These are phyloP conservation scores for Nemotelus pantherinus DNA, from an alignment of 2,888 invertebrate genomes.

Conservation along the genomic window DNA sequence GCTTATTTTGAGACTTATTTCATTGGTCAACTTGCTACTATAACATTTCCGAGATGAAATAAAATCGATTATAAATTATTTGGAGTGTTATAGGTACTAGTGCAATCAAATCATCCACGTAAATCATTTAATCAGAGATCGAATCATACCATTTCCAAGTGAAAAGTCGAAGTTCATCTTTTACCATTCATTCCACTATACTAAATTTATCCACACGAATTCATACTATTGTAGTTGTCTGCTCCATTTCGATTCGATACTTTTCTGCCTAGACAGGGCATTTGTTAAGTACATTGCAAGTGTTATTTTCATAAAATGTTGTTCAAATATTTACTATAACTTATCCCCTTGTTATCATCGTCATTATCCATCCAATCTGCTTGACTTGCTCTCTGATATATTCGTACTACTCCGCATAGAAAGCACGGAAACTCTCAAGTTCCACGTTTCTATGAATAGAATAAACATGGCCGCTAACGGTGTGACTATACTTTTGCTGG, in stretches of 20 bases:
- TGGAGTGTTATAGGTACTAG: too few species aligned
- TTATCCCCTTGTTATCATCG: constrained; percentile 47
- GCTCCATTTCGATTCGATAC: neutral
- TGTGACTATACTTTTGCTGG: constrained; percentile 8
- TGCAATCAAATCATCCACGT: too few species aligned
- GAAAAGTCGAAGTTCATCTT: too few species aligned
- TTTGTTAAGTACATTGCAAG: constrained; percentile 37
- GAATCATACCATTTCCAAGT: too few species aligned
- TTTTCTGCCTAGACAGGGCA: constrained; percentile 2
- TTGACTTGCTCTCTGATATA: constrained; percentile 31
- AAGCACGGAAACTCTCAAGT: constrained; percentile 19
- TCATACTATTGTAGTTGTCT: neutral
- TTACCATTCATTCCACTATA: too few species aligned
- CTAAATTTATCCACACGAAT: too few species aligned
- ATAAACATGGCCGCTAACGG: constrained; percentile 40
- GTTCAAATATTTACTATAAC: constrained; percentile 43
- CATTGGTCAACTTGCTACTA: too few species aligned
- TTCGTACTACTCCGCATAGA: neutral
- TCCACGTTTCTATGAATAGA: constrained; percentile 37
- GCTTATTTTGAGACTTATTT: too few species aligned
- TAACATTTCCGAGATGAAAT: too few species aligned
- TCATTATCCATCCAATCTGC: constrained; percentile 35
- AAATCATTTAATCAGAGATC: too few species aligned
- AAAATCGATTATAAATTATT: too few species aligned
- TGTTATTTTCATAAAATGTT: constrained; percentile 38